Conservation (phyloP, 1,140 invertebrate species). For the Papilio xuthus region DNA sequence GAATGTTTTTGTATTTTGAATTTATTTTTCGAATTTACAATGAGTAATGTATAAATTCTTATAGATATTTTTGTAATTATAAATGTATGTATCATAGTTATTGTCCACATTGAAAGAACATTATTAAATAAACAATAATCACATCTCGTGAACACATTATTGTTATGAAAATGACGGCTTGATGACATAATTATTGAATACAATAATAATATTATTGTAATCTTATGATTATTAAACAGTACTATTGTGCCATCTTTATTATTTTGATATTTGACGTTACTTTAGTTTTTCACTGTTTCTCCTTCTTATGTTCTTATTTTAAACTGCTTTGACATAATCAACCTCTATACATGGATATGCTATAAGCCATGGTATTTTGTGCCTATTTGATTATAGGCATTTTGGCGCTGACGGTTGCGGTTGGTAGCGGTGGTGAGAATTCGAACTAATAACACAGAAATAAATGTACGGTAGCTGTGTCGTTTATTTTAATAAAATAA, state of each 20-base stretch:
- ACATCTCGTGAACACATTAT: background rate
- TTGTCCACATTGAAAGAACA: background rate
- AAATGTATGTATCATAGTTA: background rate
- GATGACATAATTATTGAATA: conserved; percentile 2
- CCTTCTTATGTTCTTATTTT: too few species aligned
- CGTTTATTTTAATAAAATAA: too few species aligned
- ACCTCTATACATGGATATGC: too few species aligned
- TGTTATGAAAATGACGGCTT: conserved; percentile 5
- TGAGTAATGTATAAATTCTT: background rate
- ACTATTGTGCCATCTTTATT: background rate
- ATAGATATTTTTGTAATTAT: background rate
- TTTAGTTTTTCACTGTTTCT: background rate
- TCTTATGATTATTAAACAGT: background rate
- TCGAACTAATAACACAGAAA: too few species aligned
- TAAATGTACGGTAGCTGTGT: too few species aligned
- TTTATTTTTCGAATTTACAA: background rate
- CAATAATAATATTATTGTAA: background rate
- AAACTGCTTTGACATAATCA: too few species aligned
- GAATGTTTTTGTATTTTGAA: too few species aligned
- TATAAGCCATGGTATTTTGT: too few species aligned
- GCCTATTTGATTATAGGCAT: too few species aligned
- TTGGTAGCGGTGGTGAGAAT: too few species aligned
- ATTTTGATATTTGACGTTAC: background rate
- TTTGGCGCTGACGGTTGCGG: too few species aligned
- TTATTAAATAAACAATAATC: conserved; percentile 14